Evolutionary conservation across 2,888 invertebrate genomes (phyloP), one percentile per base, ranked within the genome.

Genomic region (Euplagia quadripunctaria): DNA sequence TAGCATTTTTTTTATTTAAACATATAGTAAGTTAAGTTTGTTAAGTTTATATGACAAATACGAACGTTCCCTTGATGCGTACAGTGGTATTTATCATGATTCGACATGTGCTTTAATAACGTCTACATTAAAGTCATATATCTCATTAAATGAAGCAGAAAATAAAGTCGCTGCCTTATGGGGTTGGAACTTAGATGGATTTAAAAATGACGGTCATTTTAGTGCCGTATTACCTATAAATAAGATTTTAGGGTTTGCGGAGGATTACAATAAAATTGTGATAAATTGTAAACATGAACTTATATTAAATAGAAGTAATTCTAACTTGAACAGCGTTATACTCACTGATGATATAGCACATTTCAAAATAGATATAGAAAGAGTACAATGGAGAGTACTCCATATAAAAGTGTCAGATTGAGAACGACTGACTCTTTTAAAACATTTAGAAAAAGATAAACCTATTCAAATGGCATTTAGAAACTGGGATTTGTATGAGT

Each of bases 401-500:
- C n/a, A n/a, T n/a, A n/a, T n/a, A n/a, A n/a, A n/a, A n/a, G n/a
- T n/a, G n/a, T n/a, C n/a, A n/a, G n/a, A n/a, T n/a, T n/a, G n/a
- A n/a, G n/a, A n/a, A n/a, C n/a, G n/a, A n/a, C n/a, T n/a, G n/a
- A n/a, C n/a, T n/a, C n/a, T n/a, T n/a, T n/a, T n/a, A n/a, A n/a
- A n/a, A n/a, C n/a, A n/a, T n/a, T n/a, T n/a, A n/a, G n/a, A n/a
- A n/a, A n/a, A n/a, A n/a, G n/a, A n/a, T n/a, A n/a, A n/a, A n/a
- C n/a, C n/a, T n/a, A n/a, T n/a, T n/a, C n/a, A n/a, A n/a, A n/a
- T n/a, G n/a, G n/a, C n/a, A n/a, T n/a, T n/a, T n/a, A n/a, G n/a
- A n/a, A n/a, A n/a, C n/a, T 92, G 91, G 91, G 90, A 91, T 72
- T 73, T 92, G 46, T 87, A 89, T 74, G 88, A 89, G 78, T 90